Base-by-base conservation (phyloP, 2,113 vertebrate species). In the Oryzias celebensis region DNA sequence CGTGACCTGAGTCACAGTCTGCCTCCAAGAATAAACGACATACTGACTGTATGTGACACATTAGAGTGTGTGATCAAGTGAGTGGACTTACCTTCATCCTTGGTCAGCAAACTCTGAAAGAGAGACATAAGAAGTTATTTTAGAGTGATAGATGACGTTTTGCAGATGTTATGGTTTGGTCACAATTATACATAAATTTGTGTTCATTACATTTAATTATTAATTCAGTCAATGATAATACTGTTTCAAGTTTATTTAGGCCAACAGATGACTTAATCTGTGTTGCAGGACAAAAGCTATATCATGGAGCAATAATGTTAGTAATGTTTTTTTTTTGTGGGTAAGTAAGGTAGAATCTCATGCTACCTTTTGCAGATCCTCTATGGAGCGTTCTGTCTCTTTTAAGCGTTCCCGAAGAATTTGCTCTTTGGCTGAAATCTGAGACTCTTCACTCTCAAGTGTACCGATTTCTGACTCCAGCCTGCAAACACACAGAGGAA, bases 351-450 rank as follows among this genome's bases (percentile, higher is more conserved):
- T 2, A 36, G 36, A 36, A 12, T 36, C 7, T 28, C 20, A 14
- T 12, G 62, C 5, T 91, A 96, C 97, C 93, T 97, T 99, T 88
- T 98, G 96, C 57, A 97, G 85, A 78, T 95, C 94, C 87, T 96
- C 93, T 50, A 96, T 95, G 7, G 96, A 96, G 82, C 92, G 93
- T 78, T 98, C 96, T 1, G 95, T 95, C 86, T 97, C 95, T 76
- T 94, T 94, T 65, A 98, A 90, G 44, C 95, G 96, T 85, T 98
- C 94, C 75, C 95, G 87, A 80, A 99, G 94, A 80, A 95, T 82
- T 90, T 94, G 94, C 79, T 99, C 97, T 93, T 99, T 98, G 88
- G 96, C 96, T 64, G 96, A 97, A 88, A 99, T 97, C 85, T 93
- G 94, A 46, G 94, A 97, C 90, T 99, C 97, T 85, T 99, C 97